phyloP scores from a whole-genome alignment of 1,140 invertebrate species.

The Hyposmocoma kahamanoa region DNA sequence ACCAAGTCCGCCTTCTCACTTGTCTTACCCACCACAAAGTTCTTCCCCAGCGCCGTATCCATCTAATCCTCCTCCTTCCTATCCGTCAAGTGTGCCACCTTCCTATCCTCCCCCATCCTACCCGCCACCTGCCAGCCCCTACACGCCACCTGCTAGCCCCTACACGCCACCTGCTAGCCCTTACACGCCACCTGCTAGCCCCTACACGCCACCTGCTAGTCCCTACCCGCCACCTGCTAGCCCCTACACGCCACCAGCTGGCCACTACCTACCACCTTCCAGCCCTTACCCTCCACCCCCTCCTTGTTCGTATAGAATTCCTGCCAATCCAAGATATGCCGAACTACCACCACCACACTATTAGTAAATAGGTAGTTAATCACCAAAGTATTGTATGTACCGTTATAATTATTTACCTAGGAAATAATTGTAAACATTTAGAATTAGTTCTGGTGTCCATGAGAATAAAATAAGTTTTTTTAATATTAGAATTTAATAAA shows the following conservation, averaged over 20 bases:
- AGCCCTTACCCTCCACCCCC: slow-evolving; percentile 6
- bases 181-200: slow-evolving; percentile 4
- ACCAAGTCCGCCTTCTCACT: slow-evolving; percentile 11
- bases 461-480: too few relatives aligned
- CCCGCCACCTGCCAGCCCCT: slow-evolving; percentile 5
- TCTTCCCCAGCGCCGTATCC: background rate
- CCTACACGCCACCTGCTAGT: slow-evolving; percentile 5
- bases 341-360: slow-evolving; percentile 3
- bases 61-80: too few relatives aligned
- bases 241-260: slow-evolving; percentile 2
- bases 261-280: background rate
- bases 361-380: slow-evolving; percentile 11
- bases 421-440: too few relatives aligned
- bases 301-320: background rate
- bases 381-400: too few relatives aligned
- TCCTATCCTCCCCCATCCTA: slow-evolving; percentile 7
- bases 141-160: slow-evolving; percentile 6
- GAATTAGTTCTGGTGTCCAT: too few relatives aligned
- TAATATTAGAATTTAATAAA: too few relatives aligned
- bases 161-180: slow-evolving; percentile 5
- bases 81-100: too few relatives aligned
- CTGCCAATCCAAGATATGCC: background rate
- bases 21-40: slow-evolving; percentile 5
- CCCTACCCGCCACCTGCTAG: slow-evolving; percentile 8
- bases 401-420: too few relatives aligned